phyloP scores from a whole-genome alignment of 2,888 invertebrate species.

The Pilophorus perplexus region DNA sequence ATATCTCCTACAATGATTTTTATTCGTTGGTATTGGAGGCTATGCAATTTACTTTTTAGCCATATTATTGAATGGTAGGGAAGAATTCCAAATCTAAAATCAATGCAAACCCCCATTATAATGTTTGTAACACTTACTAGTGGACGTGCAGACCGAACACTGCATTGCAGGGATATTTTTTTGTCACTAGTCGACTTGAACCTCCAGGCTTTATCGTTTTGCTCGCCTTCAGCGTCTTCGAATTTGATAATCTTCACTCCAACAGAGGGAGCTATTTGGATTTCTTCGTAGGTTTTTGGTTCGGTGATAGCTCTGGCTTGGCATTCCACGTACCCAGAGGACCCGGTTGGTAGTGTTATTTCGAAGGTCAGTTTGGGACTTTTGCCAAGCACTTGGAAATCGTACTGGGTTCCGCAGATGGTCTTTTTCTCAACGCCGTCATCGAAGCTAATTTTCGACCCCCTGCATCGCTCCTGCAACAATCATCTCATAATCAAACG shows the following conservation, averaged over 20 bases:
- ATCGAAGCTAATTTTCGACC: not conserved
- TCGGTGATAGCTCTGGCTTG: not conserved
- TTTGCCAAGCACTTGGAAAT: not conserved
- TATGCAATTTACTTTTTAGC: no score
- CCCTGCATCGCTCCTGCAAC: not conserved
- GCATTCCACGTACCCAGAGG: not conserved
- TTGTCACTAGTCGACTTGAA: not conserved
- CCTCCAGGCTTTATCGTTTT: constrained; percentile 6
- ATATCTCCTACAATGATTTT: no score
- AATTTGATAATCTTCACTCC: not conserved
- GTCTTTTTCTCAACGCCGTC: not conserved
- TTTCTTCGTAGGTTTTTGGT: constrained; percentile 2
- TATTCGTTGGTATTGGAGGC: no score
- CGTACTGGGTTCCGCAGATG: not conserved
- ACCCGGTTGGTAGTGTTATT: not conserved
- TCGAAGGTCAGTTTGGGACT: not conserved
- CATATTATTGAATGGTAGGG: no score
- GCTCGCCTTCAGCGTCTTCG: not conserved
- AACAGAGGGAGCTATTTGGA: not conserved
- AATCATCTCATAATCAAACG: not conserved
- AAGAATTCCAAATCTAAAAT: no score
- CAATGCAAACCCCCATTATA: no score
- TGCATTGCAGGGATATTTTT: constrained; percentile 8
- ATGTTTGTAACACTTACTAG: constrained; percentile 10
- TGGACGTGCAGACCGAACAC: not conserved